Conservation (phyloP, 1,140 invertebrate genomes). For the Ladona fulva region DNA sequence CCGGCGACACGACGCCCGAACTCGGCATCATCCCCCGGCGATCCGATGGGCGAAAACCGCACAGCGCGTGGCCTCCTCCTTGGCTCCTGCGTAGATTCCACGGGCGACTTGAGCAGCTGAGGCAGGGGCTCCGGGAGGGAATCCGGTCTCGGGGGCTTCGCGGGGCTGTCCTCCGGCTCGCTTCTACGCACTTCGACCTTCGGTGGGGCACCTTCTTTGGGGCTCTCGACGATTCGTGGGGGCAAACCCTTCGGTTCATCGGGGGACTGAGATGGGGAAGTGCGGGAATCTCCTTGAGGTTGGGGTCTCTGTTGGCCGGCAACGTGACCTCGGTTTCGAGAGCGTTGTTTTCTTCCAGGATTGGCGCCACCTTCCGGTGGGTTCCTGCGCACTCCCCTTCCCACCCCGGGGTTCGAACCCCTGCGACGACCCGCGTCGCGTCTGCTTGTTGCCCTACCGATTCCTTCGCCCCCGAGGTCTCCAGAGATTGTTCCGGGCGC, state of each 20-base stretch:
- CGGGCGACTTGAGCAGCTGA: slow-evolving; percentile 46
- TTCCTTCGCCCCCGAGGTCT: not conserved
- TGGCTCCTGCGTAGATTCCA: slow-evolving; percentile 45
- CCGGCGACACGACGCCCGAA: not conserved
- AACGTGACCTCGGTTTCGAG: not conserved
- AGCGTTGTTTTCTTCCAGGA: not conserved
- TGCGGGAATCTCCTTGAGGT: not conserved
- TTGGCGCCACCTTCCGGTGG: not conserved
- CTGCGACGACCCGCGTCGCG: not conserved
- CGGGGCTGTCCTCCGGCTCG: slow-evolving; percentile 11
- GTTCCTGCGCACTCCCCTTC: not conserved
- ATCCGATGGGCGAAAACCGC: not conserved
- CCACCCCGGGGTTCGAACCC: not conserved
- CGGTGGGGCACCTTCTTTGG: not conserved
- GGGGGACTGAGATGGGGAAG: not conserved
- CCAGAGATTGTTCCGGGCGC: not conserved
- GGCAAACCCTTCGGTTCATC: not conserved
- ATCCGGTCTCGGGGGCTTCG: slow-evolving; percentile 35
- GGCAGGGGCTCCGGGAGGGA: slow-evolving; percentile 39
- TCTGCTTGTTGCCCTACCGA: not conserved
- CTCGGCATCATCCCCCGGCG: not conserved
- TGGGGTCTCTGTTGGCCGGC: not conserved
- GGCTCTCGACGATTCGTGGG: not conserved
- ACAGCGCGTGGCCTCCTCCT: slow-evolving; percentile 17
- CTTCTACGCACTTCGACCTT: not conserved